Base-by-base conservation (phyloP, 2,888 invertebrate species). In the Osmoderma eremita region DNA sequence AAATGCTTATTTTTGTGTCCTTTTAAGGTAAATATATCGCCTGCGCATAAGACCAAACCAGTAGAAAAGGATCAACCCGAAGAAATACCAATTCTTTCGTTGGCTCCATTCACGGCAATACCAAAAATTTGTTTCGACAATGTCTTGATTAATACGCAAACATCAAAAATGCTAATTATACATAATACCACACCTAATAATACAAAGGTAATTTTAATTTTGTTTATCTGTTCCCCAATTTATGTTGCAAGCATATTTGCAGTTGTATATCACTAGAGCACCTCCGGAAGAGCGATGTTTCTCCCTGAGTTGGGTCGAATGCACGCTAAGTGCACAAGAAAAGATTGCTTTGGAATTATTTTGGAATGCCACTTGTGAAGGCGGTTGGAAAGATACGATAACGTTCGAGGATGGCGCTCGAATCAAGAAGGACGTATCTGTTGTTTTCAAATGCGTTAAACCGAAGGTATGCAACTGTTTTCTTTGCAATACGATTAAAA, bases 41-140 rank as follows among this genome's bases (percentile, higher is more conserved):
- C 64, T 17, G 61, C 41, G 1, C 58, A 38, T 20, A 50, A 39
- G 38, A 18, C 22, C 5, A 66, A 61, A n/a, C 36, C 45, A 1
- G 13, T 8, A 3, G 41, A 64, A n/a, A 64, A 64, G 13, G 13
- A 20, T 24, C 10, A 64, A 48, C n/a, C 77, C 10, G 81, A 83
- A 1, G 85, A 86, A 78, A 78, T 81, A 18, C 84, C 85, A 30
- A 79, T 84, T 49, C 84, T 91, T 12, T 79, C 86, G 49, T 82
- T 91, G 74, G 89, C 88, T 10, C 90, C 90, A 1, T 91, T 91
- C 80, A 85, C 87, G n/a, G 82, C 85, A 64, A 87, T 86, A 72
- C 87, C 90, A 2, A 88, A 88, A 82, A 85, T 91, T 15, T 83
- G 86, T n/a, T 91, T 91, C 75, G 88, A 90, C 70, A 85, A 89